Percentiles rank a stretch among this genome's conserved stretches.
Evolutionary conservation across 37 sponge, comb jelly and placozoan species (phyloP).

Genomic region (Bolinopsis microptera): DNA sequence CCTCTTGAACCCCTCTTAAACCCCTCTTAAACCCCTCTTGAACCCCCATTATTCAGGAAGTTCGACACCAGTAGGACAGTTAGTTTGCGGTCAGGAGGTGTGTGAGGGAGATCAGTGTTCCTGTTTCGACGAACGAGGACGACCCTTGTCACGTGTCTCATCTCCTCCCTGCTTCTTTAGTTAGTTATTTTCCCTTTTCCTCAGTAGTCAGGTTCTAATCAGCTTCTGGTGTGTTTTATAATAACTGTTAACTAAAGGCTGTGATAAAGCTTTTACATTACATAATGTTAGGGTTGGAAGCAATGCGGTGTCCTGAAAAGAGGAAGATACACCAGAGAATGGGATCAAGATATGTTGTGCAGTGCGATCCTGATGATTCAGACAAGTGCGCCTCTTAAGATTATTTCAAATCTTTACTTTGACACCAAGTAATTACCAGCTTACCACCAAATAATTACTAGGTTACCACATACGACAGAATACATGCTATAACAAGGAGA

Average conservation of each 20-base stretch:
- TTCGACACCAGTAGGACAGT: conserved; percentile 11
- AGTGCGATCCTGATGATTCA: conserved; percentile 45
- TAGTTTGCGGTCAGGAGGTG: neutral
- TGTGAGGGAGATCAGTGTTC: conserved; percentile 37
- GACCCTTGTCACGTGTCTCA: neutral
- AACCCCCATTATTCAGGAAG: conserved; percentile 17
- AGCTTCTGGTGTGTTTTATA: too few species aligned
- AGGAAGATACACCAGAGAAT: neutral
- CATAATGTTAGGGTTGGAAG: conserved; percentile 11
- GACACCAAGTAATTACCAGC: too few species aligned
- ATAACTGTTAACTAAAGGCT: too few species aligned
- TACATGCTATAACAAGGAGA: too few species aligned
- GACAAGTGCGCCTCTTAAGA: neutral
- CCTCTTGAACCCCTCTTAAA: too few species aligned
- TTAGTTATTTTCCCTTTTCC: conserved; percentile 3
- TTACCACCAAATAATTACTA: too few species aligned
- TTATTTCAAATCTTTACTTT: neutral
- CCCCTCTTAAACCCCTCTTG: too few species aligned
- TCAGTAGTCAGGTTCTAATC: too few species aligned
- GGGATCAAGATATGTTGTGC: conserved; percentile 22
- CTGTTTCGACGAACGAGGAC: conserved; percentile 51
- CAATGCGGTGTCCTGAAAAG: conserved; percentile 38
- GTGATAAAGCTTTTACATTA: too few species aligned
- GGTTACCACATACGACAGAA: too few species aligned
- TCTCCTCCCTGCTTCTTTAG: conserved; percentile 12